Evolutionary conservation across 2,113 vertebrate species (phyloP).

Genomic region (Lepidothrix coronata): DNA sequence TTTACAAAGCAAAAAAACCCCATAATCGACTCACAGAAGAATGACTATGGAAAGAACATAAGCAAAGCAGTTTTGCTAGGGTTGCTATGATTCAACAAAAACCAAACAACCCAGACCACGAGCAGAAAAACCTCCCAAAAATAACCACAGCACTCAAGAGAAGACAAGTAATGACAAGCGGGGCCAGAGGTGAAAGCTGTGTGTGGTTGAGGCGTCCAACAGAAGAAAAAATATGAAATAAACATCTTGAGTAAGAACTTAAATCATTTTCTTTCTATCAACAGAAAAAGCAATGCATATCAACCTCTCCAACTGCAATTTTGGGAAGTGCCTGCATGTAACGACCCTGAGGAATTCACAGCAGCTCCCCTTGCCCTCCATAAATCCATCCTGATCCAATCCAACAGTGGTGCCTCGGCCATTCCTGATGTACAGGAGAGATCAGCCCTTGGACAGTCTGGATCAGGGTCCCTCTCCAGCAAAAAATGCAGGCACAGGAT

Average conservation of each 20-base stretch:
- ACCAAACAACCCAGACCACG: neutral
- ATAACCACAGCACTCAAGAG: neutral
- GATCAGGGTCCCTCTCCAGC: neutral
- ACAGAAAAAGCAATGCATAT: neutral
- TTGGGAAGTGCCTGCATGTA: neutral
- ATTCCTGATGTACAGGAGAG: neutral
- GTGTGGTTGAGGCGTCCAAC: neutral
- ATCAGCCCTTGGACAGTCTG: neutral
- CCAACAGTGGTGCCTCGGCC: neutral
- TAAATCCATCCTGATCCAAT: neutral
- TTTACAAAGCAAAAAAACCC: neutral
- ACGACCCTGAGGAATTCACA: neutral
- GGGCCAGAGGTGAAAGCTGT: neutral
- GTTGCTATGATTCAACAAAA: neutral
- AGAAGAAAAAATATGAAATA: neutral
- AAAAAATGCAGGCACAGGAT: neutral
- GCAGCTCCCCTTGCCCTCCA: neutral
- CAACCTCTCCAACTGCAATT: neutral
- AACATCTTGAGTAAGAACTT: neutral
- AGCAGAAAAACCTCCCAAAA: neutral
- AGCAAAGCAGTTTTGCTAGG: neutral
- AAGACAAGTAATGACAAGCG: neutral
- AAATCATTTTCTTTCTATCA: neutral
- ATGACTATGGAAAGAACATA: neutral
- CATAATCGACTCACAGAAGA: neutral